Conservation (phyloP, 1,140 invertebrate genomes). For the Drosophila bipectinata region DNA sequence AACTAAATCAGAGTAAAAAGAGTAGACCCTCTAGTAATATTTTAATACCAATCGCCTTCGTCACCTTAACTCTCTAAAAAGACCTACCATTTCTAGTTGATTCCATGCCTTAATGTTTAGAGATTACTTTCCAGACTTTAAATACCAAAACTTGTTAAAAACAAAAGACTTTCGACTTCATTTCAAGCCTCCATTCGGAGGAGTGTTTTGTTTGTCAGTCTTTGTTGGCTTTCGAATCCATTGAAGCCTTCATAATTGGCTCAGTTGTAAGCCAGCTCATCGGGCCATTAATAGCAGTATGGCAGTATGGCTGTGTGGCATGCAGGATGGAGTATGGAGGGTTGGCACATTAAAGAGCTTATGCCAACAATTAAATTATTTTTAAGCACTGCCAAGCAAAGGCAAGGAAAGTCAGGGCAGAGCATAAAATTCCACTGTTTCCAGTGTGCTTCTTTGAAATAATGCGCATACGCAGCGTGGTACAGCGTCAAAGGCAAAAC, state of each 20-base stretch:
- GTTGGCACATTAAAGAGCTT: constrained; percentile 68
- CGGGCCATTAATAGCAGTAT: constrained; percentile 35
- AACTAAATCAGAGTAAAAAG: too few species aligned
- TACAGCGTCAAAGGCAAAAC: constrained; percentile 55
- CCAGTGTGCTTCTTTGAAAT: constrained; percentile 63
- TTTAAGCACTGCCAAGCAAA: constrained; percentile 57
- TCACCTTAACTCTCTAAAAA: too few species aligned
- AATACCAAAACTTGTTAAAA: too few species aligned
- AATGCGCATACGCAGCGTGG: constrained; percentile 73
- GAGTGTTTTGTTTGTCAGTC: not conserved
- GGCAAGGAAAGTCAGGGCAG: not conserved
- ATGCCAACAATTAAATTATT: constrained; percentile 78
- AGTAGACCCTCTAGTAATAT: too few species aligned
- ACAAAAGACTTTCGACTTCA: too few species aligned
- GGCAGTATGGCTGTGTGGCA: not conserved
- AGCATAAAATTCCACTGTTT: constrained; percentile 21
- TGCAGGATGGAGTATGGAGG: constrained; percentile 31
- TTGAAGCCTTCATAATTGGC: constrained; percentile 56
- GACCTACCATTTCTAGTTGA: too few species aligned
- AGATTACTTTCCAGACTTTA: too few species aligned
- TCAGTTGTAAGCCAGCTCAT: constrained; percentile 51
- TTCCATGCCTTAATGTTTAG: too few species aligned
- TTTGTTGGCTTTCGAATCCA: constrained; percentile 22
- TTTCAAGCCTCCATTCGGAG: too few species aligned
- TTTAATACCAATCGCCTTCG: too few species aligned